phyloP scores from a whole-genome alignment of 2,797 vertebrate species.

The Diplodus sargus region DNA sequence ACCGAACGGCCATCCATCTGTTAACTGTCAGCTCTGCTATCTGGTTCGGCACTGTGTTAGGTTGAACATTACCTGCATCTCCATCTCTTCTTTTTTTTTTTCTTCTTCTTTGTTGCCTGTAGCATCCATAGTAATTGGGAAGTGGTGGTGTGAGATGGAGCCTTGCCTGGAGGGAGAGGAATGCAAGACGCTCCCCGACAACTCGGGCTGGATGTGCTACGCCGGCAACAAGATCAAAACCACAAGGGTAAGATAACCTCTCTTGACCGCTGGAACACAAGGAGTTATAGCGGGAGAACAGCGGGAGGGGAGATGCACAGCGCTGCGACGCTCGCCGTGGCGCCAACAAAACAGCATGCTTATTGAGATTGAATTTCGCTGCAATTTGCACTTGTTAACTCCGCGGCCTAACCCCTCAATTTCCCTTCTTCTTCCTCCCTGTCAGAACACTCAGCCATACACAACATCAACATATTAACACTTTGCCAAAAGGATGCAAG shows the following conservation, averaged over 20 bases:
- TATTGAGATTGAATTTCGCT: constrained; percentile 33
- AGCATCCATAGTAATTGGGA: constrained; percentile 94
- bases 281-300: constrained; percentile 32
- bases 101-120: constrained; percentile 71
- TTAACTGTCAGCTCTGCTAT: constrained; percentile 11
- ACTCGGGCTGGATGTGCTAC: constrained; percentile 99
- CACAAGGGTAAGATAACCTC: constrained; percentile 93
- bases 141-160: constrained; percentile 99
- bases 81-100: constrained; percentile 65
- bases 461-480: constrained; percentile 82
- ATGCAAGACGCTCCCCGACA: constrained; percentile 99
- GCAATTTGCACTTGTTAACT: constrained; percentile 50
- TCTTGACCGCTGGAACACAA: constrained; percentile 56
- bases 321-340: constrained; percentile 13
- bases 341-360: constrained; percentile 21
- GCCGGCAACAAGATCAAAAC: constrained; percentile 99
- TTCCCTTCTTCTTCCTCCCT: constrained; percentile 44
- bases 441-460: constrained; percentile 87
- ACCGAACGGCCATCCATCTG: constrained; percentile 14
- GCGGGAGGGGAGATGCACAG: constrained; percentile 36
- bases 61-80: constrained; percentile 52
- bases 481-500: constrained; percentile 38
- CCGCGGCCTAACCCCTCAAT: constrained; percentile 23
- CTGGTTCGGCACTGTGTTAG: constrained; percentile 41
- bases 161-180: constrained; percentile 99